Percentiles rank a stretch among this genome's conserved stretches.
Conservation (phyloP, 2,797 vertebrate species). For the Pygocentrus nattereri region DNA sequence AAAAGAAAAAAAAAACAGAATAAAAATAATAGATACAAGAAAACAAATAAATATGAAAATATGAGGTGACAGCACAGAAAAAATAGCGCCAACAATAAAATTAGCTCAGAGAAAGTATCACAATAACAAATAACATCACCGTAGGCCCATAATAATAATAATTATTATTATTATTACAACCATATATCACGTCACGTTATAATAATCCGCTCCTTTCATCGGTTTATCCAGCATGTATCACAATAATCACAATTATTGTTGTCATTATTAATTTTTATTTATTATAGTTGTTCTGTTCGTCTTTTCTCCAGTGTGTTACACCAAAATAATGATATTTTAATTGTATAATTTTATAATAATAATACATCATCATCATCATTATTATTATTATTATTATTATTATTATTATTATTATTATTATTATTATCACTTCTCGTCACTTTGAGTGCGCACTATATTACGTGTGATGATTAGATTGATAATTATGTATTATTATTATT, state of each 20-base stretch:
- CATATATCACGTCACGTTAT: neutral
- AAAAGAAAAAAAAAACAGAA: too few species aligned
- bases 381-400: neutral
- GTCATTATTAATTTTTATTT: slow-evolving; percentile 33
- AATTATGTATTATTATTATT: slow-evolving; percentile 14
- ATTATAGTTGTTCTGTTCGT: neutral
- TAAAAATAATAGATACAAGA: too few species aligned
- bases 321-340: too few species aligned
- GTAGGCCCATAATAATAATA: slow-evolving; percentile 21
- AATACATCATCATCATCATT: neutral
- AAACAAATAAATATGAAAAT: too few species aligned
- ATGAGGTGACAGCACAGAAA: too few species aligned
- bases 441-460: too few species aligned
- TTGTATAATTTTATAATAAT: too few species aligned
- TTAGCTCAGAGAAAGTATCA: too few species aligned
- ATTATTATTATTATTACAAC: neutral
- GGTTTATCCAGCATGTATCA: neutral
- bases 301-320: too few species aligned
- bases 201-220: too few species aligned
- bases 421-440: neutral
- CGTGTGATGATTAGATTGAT: neutral
- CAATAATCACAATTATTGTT: neutral
- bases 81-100: too few species aligned
- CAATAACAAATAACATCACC: too few species aligned
- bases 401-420: neutral